Conservation (phyloP, 2,797 vertebrate species). For the Helicolenus hilgendorfi region DNA sequence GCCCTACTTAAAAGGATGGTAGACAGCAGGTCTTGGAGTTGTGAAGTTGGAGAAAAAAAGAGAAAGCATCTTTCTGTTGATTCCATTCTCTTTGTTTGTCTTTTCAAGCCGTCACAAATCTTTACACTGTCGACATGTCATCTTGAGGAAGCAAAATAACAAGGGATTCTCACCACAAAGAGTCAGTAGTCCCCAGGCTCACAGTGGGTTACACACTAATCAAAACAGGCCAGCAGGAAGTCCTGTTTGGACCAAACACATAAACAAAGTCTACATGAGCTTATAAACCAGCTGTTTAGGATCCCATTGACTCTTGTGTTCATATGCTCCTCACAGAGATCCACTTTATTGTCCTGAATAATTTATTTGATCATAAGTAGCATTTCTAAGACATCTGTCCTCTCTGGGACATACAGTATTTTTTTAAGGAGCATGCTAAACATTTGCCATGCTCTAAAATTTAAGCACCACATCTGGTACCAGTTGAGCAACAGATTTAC, state of each 20-base stretch:
- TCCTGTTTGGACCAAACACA: conserved; percentile 4
- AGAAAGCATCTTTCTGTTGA: not conserved
- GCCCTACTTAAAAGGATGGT: conserved; percentile 7
- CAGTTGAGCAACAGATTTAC: conserved; percentile 22
- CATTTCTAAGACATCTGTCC: conserved; percentile 14
- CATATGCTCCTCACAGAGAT: conserved; percentile 1
- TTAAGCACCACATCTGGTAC: conserved; percentile 17
- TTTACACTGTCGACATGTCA: conserved; percentile 6
- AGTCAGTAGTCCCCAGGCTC: conserved; percentile 21
- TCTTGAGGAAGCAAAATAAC: conserved; percentile 22
- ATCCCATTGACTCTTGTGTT: not conserved
- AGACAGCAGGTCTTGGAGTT: conserved; percentile 20
- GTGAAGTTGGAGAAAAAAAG: conserved; percentile 8
- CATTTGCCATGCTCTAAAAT: conserved; percentile 33
- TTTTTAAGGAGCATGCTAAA: conserved; percentile 12
- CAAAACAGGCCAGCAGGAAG: conserved; percentile 24
- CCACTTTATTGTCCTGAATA: not conserved
- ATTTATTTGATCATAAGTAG: conserved; percentile 10
- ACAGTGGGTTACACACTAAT: conserved; percentile 38
- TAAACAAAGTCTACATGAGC: not conserved
- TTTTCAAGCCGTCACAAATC: not conserved
- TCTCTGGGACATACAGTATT: not conserved
- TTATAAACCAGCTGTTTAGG: conserved; percentile 33
- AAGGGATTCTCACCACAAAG: conserved; percentile 1
- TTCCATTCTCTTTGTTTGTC: conserved; percentile 31